These are phyloP conservation scores for Typhlomys cinereus DNA, from an alignment of 2,113 vertebrate species.

Conservation along the genomic window DNA sequence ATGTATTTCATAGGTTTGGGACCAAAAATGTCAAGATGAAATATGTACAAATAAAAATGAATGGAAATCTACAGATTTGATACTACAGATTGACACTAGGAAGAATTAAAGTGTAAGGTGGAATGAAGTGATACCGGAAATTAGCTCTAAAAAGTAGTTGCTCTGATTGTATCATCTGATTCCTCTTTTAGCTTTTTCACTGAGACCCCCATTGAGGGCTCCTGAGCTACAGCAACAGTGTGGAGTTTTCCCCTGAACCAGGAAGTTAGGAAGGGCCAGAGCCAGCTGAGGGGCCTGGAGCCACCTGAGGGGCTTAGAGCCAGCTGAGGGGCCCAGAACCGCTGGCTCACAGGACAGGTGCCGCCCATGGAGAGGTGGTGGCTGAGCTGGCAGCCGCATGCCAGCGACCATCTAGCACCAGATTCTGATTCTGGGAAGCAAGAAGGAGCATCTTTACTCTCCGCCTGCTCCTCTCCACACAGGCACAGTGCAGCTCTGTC, in stretches of 20 bases:
- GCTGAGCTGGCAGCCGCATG: not conserved
- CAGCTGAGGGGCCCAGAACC: not conserved
- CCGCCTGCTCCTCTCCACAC: too few species aligned
- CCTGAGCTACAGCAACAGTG: not conserved
- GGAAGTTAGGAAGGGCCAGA: not conserved
- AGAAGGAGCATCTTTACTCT: not conserved
- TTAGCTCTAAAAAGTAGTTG: not conserved
- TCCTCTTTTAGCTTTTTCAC: not conserved
- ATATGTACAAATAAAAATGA: not conserved
- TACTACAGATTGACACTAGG: not conserved
- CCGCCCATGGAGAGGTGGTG: not conserved
- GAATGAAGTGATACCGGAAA: not conserved
- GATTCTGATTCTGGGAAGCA: not conserved
- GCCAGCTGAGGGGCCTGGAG: not conserved
- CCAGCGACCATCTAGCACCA: too few species aligned
- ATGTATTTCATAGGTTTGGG: not conserved
- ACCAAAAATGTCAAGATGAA: not conserved
- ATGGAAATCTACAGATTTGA: not conserved
- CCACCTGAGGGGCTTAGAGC: not conserved
- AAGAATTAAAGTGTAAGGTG: not conserved
- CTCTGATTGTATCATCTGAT: not conserved
- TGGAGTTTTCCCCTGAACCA: not conserved
- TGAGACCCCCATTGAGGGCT: not conserved
- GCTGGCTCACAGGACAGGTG: not conserved
- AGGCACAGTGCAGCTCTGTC: not conserved